Conservation (phyloP, 1,140 invertebrate genomes). For the Bombus waltoni region DNA sequence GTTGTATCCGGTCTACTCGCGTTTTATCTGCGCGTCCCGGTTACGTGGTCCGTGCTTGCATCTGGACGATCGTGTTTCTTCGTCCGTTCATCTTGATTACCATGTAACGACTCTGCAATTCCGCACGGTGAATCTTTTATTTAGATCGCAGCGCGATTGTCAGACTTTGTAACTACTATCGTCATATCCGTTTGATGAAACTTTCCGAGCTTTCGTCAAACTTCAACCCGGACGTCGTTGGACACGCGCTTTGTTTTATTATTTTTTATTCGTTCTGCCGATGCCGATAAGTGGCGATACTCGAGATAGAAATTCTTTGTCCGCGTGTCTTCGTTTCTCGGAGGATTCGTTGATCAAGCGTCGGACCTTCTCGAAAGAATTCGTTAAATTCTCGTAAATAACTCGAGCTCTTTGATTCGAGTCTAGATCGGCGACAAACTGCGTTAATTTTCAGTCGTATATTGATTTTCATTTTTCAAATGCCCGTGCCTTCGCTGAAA, state of each 20-base stretch:
- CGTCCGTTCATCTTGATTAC: background rate
- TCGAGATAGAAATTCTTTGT: too few species aligned
- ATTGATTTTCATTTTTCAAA: conserved; percentile 2
- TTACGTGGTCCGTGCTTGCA: background rate
- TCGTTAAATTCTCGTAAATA: too few species aligned
- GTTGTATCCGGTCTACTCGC: background rate
- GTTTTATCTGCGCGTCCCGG: background rate
- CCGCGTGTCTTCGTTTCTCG: too few species aligned
- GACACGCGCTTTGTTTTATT: background rate
- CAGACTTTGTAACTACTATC: background rate
- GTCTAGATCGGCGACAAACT: too few species aligned
- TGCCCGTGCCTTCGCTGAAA: background rate
- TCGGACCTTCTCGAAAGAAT: too few species aligned
- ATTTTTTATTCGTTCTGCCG: too few species aligned
- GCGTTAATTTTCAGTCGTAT: background rate
- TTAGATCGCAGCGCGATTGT: background rate
- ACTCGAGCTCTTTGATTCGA: too few species aligned
- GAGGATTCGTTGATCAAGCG: too few species aligned
- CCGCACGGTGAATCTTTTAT: background rate
- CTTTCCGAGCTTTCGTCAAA: background rate
- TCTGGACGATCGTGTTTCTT: too few species aligned
- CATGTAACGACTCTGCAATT: background rate
- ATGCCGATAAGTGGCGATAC: too few species aligned
- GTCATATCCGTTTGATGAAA: background rate
- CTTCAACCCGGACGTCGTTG: background rate